Percentiles rank a stretch among this genome's conserved stretches.
These are phyloP conservation scores for Andrena camellia DNA, from an alignment of 2,888 invertebrate species.

Conservation along the genomic window DNA sequence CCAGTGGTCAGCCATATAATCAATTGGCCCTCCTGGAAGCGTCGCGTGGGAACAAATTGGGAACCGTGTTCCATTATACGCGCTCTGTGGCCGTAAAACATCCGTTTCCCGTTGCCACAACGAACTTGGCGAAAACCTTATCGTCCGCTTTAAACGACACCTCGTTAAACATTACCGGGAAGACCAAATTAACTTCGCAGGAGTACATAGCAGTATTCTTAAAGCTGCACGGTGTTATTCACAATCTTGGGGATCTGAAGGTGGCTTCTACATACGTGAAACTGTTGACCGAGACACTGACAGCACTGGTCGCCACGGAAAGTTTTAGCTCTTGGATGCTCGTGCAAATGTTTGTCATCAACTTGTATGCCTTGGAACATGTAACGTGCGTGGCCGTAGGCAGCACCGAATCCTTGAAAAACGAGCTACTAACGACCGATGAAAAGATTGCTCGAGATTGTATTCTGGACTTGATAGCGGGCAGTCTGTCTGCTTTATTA, in stretches of 20 bases:
- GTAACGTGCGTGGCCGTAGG: slow-evolving; percentile 84
- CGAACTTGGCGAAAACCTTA: slow-evolving; percentile 92
- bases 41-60: slow-evolving; percentile 92
- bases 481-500: slow-evolving; percentile 89
- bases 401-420: slow-evolving; percentile 84
- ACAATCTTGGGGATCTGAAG: slow-evolving; percentile 86
- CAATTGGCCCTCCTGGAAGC: slow-evolving; percentile 94
- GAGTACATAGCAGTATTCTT: slow-evolving; percentile 88
- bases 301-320: slow-evolving; percentile 92
- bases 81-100: slow-evolving; percentile 93
- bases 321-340: slow-evolving; percentile 91
- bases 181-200: slow-evolving; percentile 87
- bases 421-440: slow-evolving; percentile 86
- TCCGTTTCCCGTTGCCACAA: slow-evolving; percentile 94
- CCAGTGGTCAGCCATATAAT: slow-evolving; percentile 95
- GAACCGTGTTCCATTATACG: slow-evolving; percentile 94
- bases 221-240: slow-evolving; percentile 88
- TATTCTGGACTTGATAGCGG: slow-evolving; percentile 88
- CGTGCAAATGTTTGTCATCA: slow-evolving; percentile 92
- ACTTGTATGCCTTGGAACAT: slow-evolving; percentile 90
- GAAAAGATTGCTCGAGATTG: slow-evolving; percentile 88
- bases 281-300: slow-evolving; percentile 89
- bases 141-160: slow-evolving; percentile 86
- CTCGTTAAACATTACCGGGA: slow-evolving; percentile 76
- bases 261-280: slow-evolving; percentile 88